Conservation (phyloP, 2,888 invertebrate species). For the Hypomecis atomaria region DNA sequence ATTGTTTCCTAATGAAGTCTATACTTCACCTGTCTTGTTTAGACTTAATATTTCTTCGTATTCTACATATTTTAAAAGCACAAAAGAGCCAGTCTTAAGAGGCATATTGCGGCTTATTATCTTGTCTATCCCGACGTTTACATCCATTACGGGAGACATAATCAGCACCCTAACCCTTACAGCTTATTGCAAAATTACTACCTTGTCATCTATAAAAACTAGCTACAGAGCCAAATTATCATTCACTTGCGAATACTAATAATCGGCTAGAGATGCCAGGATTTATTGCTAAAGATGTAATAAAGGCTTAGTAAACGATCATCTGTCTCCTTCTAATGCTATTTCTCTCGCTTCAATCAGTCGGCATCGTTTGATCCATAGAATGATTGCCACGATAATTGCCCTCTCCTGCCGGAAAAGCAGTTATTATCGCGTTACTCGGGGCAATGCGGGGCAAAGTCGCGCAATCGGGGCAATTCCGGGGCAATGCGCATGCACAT, state of each 20-base stretch:
- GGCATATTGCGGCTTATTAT: too few species aligned
- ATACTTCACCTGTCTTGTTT: too few species aligned
- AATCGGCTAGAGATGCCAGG: not conserved
- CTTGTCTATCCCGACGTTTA: too few species aligned
- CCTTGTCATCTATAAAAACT: too few species aligned
- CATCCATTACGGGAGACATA: not conserved
- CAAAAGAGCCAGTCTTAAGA: too few species aligned
- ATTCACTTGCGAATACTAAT: not conserved
- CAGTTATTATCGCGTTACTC: constrained; percentile 51
- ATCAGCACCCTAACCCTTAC: not conserved
- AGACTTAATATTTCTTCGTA: too few species aligned
- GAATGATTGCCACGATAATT: constrained; percentile 54
- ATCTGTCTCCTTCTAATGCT: constrained; percentile 7
- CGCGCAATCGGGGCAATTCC: constrained; percentile 41
- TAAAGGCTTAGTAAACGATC: not conserved
- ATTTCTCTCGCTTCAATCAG: constrained; percentile 25
- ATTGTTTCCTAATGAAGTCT: too few species aligned
- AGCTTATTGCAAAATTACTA: too few species aligned
- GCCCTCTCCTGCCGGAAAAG: constrained; percentile 52
- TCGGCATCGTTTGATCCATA: constrained; percentile 50
- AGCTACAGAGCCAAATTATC: not conserved
- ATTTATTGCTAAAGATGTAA: constrained; percentile 18
- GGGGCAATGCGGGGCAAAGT: constrained; percentile 10
- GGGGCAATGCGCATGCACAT: constrained; percentile 27
- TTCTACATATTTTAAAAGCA: too few species aligned